Base-by-base conservation (phyloP, 2,888 invertebrate species). In the Apantesis nais region DNA sequence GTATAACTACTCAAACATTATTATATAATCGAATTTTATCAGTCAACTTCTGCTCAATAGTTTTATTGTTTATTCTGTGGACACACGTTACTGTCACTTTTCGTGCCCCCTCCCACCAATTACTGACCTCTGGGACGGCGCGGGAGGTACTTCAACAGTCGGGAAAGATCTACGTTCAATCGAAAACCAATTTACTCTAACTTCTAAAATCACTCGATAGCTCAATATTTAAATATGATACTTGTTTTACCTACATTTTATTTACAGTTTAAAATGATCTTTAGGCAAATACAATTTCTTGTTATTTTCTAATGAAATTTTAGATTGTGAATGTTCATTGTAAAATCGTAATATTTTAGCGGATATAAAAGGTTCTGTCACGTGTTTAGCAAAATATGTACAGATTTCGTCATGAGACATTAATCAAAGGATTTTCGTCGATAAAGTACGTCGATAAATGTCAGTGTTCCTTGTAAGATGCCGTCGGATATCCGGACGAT, bases 361-460 rank as follows among this genome's bases (percentile, higher is more conserved):
- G 0, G 16, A 29, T 16, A 29, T 25, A 29, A 55, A 55, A 55
- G 0, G 25, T 25, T 25, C 5, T 19, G 25, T 55, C 14, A 4
- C 12, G 14, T 14, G 25, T 48, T 48, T 48, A 22, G 48, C 7
- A 55, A 25, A 16, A 29, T 29, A 29, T 1, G 25, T 2, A 25
- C 34, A 44, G 60, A n/a, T 63, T 71, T 75, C 70, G 62, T 44
- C 72, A 72, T 64, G 34, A 55, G 62, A 70, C 74, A 75, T 80
- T 76, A 77, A 67, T 74, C 76, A 79, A 83, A 77, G 78, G 85
- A 88, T 88, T 85, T 84, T 78, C 78, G 41, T 78, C 86, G 85
- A 87, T 83, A 86, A 85, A 88, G 85, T 86, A 89, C 89, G 91
- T 92, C 91, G 87, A 93, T 93, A 92, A 90, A 91, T 88, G 90